Evolutionary conservation across 2,888 invertebrate species (phyloP), one percentile per base, ranked within the genome.

Genomic region (Athalia cordata): DNA sequence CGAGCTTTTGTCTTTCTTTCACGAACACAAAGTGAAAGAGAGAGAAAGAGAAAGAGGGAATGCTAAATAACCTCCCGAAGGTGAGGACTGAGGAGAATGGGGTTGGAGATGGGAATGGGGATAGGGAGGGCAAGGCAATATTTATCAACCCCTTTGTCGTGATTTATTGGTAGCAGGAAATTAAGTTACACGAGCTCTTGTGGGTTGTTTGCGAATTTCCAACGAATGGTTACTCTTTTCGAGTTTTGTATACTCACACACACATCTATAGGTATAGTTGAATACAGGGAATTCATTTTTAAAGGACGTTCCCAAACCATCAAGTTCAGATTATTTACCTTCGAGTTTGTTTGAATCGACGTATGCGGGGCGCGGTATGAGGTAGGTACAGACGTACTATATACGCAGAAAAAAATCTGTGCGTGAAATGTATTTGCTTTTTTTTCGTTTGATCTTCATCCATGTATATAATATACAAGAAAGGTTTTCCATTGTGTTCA

Each of bases 91-190:
- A 29, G 29, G 29, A 29, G 29, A 29, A 29, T 29, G 29, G 29
- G 29, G 29, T 29, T 29, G 29, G 29, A 29, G 29, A 29, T 29
- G 29, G 70, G 45, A 59, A 43, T n/a, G n/a, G 47, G 57, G 57
- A 13, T 57, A 57, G 57, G 45, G 43, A 45, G 70, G 45, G 43
- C 68, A 52, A 55, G 68, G 68, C 55, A n/a, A 57, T 70, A 70
- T 70, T 59, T 59, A 59, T 70, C 70, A 72, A 59, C 57, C 45
- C 45, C 57, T 59, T 72, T 29, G 55, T 15, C 57, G 72, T 59
- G 72, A 72, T 72, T 59, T 72, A 45, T 72, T 13, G 15, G 72
- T 59, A 0, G 57, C 57, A 59, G 59, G 72, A 72, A 59, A 59
- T 45, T 59, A 72, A 72, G 72, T 72, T 72, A 57, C 47, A 72